phyloP scores from a whole-genome alignment of 2,113 vertebrate species.

The Ancistrus triradiatus region DNA sequence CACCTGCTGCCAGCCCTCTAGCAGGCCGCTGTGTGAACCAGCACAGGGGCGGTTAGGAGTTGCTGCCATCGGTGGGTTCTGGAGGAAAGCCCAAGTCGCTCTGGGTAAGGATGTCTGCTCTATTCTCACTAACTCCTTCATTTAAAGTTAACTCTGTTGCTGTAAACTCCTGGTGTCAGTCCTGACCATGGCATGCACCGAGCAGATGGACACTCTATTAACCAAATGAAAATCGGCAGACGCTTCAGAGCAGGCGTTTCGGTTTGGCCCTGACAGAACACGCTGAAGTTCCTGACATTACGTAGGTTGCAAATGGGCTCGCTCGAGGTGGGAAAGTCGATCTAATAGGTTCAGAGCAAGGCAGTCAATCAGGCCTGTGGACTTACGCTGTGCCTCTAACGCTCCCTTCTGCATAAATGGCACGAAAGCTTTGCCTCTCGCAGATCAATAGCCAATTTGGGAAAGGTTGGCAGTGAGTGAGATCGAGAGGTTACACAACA shows the following conservation, averaged over 20 bases:
- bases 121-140: too few relatives aligned
- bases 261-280: not conserved
- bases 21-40: too few relatives aligned
- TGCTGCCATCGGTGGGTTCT: too few relatives aligned
- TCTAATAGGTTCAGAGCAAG: slow-evolving; percentile 23
- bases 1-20: too few relatives aligned
- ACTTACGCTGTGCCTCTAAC: slow-evolving; percentile 22
- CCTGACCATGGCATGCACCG: not conserved
- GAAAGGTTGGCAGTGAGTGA: slow-evolving; percentile 25
- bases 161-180: not conserved
- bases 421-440: slow-evolving; percentile 2
- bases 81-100: not conserved
- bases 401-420: slow-evolving; percentile 19
- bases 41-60: too few relatives aligned
- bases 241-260: not conserved
- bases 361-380: slow-evolving; percentile 20
- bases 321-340: slow-evolving; percentile 6
- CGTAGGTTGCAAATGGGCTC: slow-evolving; percentile 5
- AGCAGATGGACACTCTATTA: not conserved
- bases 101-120: not conserved
- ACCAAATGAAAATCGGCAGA: not conserved
- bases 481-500: slow-evolving; percentile 19
- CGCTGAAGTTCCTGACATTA: slow-evolving; percentile 4
- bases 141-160: too few relatives aligned
- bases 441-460: slow-evolving; percentile 34